Percentiles rank a stretch among this genome's conserved stretches.
Evolutionary conservation across 2,797 vertebrate species (phyloP).

Genomic region (Helostoma temminkii): DNA sequence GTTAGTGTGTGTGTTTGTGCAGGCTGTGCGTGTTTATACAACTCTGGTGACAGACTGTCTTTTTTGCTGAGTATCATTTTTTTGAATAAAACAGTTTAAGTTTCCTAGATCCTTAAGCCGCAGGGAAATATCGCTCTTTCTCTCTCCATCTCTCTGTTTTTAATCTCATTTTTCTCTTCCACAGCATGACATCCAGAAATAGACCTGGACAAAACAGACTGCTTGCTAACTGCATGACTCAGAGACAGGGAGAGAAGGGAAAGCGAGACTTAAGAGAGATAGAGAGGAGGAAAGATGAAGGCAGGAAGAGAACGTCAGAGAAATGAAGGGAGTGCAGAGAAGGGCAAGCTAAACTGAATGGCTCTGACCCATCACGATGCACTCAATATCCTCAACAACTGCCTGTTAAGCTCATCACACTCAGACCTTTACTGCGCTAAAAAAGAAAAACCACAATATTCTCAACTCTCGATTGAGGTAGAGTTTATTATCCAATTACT

Average conservation of each 20-base stretch:
- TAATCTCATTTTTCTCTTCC: constrained; percentile 72
- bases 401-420: constrained; percentile 60
- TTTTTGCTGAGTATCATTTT: constrained; percentile 65
- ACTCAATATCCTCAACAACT: constrained; percentile 56
- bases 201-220: constrained; percentile 74
- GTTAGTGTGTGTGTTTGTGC: constrained; percentile 3
- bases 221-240: constrained; percentile 73
- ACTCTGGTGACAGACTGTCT: constrained; percentile 53
- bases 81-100: constrained; percentile 64
- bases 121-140: constrained; percentile 62
- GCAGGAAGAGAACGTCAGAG: constrained; percentile 26
- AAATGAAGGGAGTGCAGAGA: constrained; percentile 19
- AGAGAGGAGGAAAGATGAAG: neutral
- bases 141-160: constrained; percentile 58
- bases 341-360: constrained; percentile 42
- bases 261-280: constrained; percentile 6
- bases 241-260: constrained; percentile 35
- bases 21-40: constrained; percentile 18
- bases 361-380: constrained; percentile 59
- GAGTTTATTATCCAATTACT: constrained; percentile 72
- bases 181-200: constrained; percentile 76
- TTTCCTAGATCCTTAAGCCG: constrained; percentile 71
- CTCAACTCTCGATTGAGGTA: constrained; percentile 58
- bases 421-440: constrained; percentile 50
- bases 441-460: constrained; percentile 48